Conservation (phyloP, 2,797 vertebrate species). For the Sebastes minor region DNA sequence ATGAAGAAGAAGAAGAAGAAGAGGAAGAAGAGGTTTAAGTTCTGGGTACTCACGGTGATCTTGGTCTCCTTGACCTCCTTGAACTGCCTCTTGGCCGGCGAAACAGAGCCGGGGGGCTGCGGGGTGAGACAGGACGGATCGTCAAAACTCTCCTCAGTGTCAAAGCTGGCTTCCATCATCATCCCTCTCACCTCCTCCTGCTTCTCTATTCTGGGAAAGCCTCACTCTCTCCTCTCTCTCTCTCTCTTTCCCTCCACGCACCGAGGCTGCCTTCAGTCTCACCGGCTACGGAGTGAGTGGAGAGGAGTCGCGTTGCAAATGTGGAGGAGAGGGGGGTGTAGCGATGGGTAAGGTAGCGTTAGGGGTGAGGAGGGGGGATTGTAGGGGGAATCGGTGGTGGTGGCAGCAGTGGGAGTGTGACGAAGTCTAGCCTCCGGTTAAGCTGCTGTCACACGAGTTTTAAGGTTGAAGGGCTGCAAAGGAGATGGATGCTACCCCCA, state of each 20-base stretch:
- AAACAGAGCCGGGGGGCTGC: constrained; percentile 91
- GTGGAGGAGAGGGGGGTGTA: not conserved
- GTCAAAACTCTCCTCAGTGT: constrained; percentile 91
- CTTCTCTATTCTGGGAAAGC: constrained; percentile 65
- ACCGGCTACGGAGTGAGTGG: constrained; percentile 63
- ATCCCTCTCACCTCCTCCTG: constrained; percentile 69
- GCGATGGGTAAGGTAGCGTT: constrained; percentile 20
- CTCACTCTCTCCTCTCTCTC: constrained; percentile 38
- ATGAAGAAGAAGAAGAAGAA: not conserved
- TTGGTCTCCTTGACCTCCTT: constrained; percentile 91
- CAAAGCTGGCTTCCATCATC: constrained; percentile 85
- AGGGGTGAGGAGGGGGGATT: constrained; percentile 8
- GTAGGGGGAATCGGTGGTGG: constrained; percentile 33
- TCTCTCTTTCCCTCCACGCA: constrained; percentile 28
- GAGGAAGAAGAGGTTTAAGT: not conserved
- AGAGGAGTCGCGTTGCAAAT: constrained; percentile 62
- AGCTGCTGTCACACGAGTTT: constrained; percentile 69
- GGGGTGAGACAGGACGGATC: constrained; percentile 86
- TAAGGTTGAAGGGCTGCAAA: constrained; percentile 43
- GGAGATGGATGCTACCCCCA: constrained; percentile 15
- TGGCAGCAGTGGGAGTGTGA: constrained; percentile 51
- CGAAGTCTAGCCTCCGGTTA: constrained; percentile 60
- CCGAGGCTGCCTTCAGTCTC: constrained; percentile 61
- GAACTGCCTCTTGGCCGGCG: constrained; percentile 89
- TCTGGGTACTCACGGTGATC: constrained; percentile 87